Percentiles rank a stretch among this genome's conserved stretches.
phyloP scores from a whole-genome alignment of 2,113 vertebrate genomes.

The Aythya baeri region DNA sequence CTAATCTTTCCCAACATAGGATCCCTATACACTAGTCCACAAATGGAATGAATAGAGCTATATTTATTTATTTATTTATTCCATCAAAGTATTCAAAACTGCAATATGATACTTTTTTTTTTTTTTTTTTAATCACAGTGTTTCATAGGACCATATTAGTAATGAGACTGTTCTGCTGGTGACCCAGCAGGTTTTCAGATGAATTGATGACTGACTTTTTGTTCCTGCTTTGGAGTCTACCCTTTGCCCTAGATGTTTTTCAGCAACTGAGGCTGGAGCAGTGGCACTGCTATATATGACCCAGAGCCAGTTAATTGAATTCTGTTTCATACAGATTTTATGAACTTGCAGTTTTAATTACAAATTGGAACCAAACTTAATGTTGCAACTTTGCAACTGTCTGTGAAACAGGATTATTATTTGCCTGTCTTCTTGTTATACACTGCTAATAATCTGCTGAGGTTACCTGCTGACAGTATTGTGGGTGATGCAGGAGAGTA shows the following conservation, averaged over 20 bases:
- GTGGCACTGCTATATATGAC: neutral
- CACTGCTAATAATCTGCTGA: neutral
- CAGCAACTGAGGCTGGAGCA: neutral
- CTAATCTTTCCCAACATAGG: neutral
- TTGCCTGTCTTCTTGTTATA: neutral
- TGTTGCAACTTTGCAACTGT: neutral
- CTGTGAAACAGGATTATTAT: neutral
- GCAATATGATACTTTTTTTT: neutral
- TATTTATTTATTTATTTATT: neutral
- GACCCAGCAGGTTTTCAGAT: neutral
- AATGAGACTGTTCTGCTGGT: neutral
- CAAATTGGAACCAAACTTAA: neutral
- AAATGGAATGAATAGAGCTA: neutral
- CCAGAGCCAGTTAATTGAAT: neutral
- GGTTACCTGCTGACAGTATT: neutral
- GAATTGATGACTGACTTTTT: neutral
- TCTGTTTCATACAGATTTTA: neutral
- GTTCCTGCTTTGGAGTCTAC: neutral
- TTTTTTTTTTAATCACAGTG: too few species aligned
- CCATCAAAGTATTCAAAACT: neutral
- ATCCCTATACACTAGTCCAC: neutral
- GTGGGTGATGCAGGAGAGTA: accelerated
- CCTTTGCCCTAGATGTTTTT: neutral
- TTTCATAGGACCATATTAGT: neutral
- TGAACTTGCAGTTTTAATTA: neutral